Evolutionary conservation across 2,797 vertebrate genomes (phyloP).

Genomic region (Mormyrus proboscirostris): DNA sequence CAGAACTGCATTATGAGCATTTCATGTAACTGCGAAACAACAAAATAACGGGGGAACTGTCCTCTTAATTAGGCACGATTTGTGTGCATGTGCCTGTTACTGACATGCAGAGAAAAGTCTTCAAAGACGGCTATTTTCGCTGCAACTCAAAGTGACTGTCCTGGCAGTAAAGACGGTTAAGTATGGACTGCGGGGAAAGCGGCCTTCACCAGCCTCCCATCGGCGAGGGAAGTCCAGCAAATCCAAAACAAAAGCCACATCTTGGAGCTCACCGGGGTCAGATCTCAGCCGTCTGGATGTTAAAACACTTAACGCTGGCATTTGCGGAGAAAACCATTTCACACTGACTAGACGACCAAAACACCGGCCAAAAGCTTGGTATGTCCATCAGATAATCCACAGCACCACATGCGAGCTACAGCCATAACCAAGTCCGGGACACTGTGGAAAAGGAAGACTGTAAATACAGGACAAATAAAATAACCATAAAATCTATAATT

Average conservation of each 20-base stretch:
- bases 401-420: neutral
- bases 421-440: neutral
- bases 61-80: constrained; percentile 30
- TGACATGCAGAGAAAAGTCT: constrained; percentile 2
- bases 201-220: too few relatives aligned
- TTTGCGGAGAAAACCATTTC: neutral
- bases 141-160: neutral
- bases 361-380: neutral
- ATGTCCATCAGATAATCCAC: neutral
- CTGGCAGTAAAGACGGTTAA: neutral
- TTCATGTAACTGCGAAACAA: neutral
- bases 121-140: neutral
- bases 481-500: neutral
- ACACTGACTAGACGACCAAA: neutral
- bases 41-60: constrained; percentile 21
- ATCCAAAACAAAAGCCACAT: neutral
- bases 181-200: neutral
- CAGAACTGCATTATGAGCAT: neutral
- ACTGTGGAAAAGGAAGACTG: neutral
- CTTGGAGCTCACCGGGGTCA: neutral
- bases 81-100: neutral
- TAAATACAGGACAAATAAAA: neutral
- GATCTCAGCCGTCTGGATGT: neutral
- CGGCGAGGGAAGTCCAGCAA: neutral
- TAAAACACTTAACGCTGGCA: neutral